These are phyloP conservation scores for Diadegma fenestrale DNA, from an alignment of 2,888 invertebrate genomes.

Conservation along the genomic window DNA sequence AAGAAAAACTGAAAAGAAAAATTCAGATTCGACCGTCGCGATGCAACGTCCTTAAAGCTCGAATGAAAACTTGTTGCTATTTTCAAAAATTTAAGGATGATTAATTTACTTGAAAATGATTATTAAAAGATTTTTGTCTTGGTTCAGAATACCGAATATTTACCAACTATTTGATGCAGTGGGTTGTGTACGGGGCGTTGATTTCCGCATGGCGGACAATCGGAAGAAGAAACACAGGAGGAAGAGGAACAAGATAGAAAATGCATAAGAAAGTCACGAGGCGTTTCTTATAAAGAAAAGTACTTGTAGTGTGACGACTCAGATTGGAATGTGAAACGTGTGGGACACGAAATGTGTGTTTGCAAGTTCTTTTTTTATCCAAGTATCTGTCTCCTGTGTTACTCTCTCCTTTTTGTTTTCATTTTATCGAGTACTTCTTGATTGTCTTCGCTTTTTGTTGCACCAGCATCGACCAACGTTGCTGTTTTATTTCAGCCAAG, in stretches of 20 bases:
- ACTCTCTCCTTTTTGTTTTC: conserved; percentile 38
- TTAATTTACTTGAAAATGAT: background rate
- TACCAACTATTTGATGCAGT: conserved; percentile 55
- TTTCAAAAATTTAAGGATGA: background rate
- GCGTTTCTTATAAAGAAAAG: conserved; percentile 47
- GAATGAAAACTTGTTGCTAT: background rate
- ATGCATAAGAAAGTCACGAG: conserved; percentile 46
- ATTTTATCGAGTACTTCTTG: conserved; percentile 40
- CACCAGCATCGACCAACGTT: conserved; percentile 6
- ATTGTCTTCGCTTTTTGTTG: conserved; percentile 47
- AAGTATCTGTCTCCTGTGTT: conserved; percentile 49
- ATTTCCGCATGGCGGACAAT: conserved; percentile 69
- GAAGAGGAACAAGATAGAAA: conserved; percentile 41
- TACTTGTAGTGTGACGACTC: conserved; percentile 52
- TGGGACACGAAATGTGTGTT: conserved; percentile 49
- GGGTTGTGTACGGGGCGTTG: conserved; percentile 81
- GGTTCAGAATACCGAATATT: background rate
- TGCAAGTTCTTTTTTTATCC: background rate
- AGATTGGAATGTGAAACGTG: conserved; percentile 62
- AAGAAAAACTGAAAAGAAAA: no score
- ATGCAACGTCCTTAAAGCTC: no score
- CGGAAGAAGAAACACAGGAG: conserved; percentile 47
- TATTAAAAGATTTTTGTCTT: background rate
- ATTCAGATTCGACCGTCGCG: no score
- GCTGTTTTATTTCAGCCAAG: no score